These are phyloP conservation scores for Keiferia lycopersicella DNA, from an alignment of 2,888 invertebrate species.

Conservation along the genomic window DNA sequence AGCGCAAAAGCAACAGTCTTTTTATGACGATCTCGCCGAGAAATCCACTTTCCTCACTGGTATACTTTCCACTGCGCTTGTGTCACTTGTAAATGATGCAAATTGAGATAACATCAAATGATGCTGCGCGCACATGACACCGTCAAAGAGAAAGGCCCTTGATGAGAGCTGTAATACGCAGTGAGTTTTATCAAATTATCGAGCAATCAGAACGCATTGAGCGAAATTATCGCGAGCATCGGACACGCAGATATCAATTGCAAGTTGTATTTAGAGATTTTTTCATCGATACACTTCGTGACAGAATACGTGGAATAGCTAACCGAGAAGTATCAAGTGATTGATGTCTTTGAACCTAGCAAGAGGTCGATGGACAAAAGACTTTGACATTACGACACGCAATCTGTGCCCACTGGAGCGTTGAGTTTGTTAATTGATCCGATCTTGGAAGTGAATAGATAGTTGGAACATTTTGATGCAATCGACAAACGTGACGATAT, in stretches of 20 bases:
- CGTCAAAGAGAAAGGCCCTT: constrained; percentile 13
- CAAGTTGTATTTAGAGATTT: neutral
- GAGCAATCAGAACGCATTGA: neutral
- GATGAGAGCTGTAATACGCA: neutral
- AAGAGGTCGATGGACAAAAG: constrained; percentile 46
- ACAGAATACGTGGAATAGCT: constrained; percentile 8
- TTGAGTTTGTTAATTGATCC: constrained; percentile 31
- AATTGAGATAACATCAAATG: constrained; percentile 36
- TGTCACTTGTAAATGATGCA: constrained; percentile 36
- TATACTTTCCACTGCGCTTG: constrained; percentile 51
- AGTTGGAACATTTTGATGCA: constrained; percentile 4
- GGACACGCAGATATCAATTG: neutral
- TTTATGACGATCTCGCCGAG: constrained; percentile 37
- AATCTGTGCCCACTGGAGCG: constrained; percentile 49
- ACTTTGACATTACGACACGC: constrained; percentile 47
- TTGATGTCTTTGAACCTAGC: constrained; percentile 41
- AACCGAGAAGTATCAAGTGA: constrained; percentile 31
- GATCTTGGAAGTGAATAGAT: constrained; percentile 6
- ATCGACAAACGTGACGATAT: constrained; percentile 5
- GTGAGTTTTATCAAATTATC: constrained; percentile 5
- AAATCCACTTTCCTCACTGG: constrained; percentile 50
- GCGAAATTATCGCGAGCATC: neutral
- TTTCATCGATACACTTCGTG: neutral
- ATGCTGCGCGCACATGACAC: neutral
- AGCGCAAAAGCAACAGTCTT: constrained; percentile 25